Percentiles rank a stretch among this genome's conserved stretches.
Conservation (phyloP, 1,140 invertebrate species). For the Formica exsecta region DNA sequence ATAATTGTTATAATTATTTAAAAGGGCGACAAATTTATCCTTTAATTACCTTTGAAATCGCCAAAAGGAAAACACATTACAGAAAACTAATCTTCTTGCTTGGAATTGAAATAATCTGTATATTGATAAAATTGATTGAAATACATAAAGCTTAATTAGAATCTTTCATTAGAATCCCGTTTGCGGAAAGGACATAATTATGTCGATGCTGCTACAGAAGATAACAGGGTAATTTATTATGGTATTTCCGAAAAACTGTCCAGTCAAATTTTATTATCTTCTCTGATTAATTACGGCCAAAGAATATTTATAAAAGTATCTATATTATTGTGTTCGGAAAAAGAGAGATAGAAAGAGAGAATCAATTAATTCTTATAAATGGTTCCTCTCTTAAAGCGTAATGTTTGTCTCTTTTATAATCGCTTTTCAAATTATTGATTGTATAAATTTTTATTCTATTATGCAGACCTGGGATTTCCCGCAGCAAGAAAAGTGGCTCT, state of each 20-base stretch:
- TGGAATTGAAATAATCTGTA: not conserved
- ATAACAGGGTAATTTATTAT: constrained; percentile 46
- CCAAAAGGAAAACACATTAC: not conserved
- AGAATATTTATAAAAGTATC: constrained; percentile 48
- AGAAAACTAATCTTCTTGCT: constrained; percentile 11
- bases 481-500: constrained; percentile 56
- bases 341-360: not conserved
- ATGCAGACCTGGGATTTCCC: constrained; percentile 39
- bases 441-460: not conserved
- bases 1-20: not conserved
- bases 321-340: not conserved
- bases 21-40: not conserved
- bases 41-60: not conserved
- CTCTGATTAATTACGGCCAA: constrained; percentile 7
- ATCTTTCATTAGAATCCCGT: not conserved
- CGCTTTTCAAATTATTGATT: not conserved
- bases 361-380: constrained; percentile 29
- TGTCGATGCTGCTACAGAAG: constrained; percentile 9
- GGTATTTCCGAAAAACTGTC: constrained; percentile 47
- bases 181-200: constrained; percentile 9
- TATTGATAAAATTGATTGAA: constrained; percentile 24
- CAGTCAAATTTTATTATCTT: constrained; percentile 48
- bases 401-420: not conserved
- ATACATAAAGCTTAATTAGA: constrained; percentile 3
- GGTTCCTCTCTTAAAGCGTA: not conserved